These are phyloP conservation scores for Deladenus siricidicola DNA, from an alignment of 2,888 invertebrate genomes.

Conservation along the genomic window DNA sequence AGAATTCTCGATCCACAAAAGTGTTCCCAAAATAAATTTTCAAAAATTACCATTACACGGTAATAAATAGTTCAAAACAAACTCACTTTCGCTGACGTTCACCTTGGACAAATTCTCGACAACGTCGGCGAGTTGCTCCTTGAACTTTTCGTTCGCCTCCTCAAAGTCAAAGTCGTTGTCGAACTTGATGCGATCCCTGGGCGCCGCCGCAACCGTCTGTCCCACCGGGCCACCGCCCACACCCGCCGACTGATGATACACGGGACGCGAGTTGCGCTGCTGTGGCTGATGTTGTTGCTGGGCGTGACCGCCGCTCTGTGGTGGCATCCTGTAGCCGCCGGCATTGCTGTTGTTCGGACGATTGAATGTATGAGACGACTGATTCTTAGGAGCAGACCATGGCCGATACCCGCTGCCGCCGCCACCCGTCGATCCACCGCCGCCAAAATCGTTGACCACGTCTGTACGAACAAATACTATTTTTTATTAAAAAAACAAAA, in stretches of 20 bases:
- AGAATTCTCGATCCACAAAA: neutral
- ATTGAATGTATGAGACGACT: neutral
- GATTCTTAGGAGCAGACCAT: no score
- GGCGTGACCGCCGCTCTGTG: constrained; percentile 1
- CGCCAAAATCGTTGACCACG: neutral
- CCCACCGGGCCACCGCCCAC: neutral
- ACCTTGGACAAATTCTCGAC: constrained; percentile 9
- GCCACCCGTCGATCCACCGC: neutral
- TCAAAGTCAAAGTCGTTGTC: constrained; percentile 86
- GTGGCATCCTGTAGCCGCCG: neutral
- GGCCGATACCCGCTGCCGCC: neutral
- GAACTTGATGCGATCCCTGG: constrained; percentile 44
- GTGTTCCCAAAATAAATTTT: neutral
- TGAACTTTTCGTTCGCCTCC: constrained; percentile 92
- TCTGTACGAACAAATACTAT: no score
- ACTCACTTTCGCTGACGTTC: neutral
- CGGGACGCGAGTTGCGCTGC: neutral
- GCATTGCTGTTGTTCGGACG: neutral
- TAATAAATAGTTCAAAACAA: neutral
- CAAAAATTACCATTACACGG: neutral
- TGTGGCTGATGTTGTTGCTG: constrained; percentile 12
- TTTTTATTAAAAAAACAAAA: no score
- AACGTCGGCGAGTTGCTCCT: constrained; percentile 55
- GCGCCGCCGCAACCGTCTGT: constrained; percentile 11
- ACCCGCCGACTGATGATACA: constrained; percentile 2